Evolutionary conservation across 2,888 invertebrate species (phyloP).

Genomic region (Eudemis profundana): DNA sequence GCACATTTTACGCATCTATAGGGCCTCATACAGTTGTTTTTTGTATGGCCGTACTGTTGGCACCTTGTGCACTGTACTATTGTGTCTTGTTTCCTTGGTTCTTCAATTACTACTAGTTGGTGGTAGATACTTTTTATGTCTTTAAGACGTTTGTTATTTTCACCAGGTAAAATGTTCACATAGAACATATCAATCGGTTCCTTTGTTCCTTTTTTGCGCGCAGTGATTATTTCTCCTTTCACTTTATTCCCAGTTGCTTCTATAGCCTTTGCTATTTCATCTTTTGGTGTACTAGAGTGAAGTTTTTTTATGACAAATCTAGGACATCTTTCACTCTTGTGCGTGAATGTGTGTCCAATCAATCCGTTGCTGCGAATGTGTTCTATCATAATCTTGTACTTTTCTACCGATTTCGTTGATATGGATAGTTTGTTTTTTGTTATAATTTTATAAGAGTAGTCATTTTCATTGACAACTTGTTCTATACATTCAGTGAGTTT

Average conservation of each 20-base stretch:
- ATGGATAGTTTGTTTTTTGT: no score
- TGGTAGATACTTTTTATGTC: slow-evolving; percentile 19
- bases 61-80: slow-evolving; percentile 37
- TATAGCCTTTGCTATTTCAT: not conserved
- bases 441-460: no score
- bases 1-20: slow-evolving; percentile 38
- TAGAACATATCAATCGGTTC: no score
- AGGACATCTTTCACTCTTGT: no score
- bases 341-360: no score
- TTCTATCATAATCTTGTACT: no score
- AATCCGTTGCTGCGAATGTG: no score
- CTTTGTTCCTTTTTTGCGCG: no score
- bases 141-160: slow-evolving; percentile 17
- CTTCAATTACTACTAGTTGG: slow-evolving; percentile 27
- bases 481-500: no score
- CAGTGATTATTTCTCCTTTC: not conserved
- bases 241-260: not conserved
- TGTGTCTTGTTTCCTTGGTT: slow-evolving; percentile 16
- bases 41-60: slow-evolving; percentile 37
- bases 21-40: slow-evolving; percentile 39
- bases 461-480: no score
- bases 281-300: not conserved
- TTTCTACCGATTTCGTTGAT: no score
- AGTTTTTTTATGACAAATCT: no score
- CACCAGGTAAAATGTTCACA: slow-evolving; percentile 6